Conservation (phyloP, 2,888 invertebrate genomes). For the Diarsia rubi region DNA sequence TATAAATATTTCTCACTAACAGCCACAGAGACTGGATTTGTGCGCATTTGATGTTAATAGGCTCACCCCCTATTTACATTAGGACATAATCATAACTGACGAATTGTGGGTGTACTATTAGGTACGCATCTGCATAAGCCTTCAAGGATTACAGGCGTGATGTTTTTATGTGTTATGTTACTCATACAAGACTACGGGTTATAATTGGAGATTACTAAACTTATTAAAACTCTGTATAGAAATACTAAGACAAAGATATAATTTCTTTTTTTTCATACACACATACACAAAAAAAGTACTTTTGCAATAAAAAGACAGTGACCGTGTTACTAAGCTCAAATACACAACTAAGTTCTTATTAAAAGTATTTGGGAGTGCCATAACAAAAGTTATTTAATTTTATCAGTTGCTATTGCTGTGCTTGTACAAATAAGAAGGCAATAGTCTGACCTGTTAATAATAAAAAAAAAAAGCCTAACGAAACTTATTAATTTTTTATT, state of each 20-base stretch:
- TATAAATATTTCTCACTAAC: no score
- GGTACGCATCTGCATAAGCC: no score
- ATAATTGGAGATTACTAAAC: not conserved
- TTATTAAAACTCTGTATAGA: not conserved
- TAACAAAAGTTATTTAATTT: slow-evolving; percentile 62
- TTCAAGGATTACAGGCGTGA: no score
- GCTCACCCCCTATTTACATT: no score
- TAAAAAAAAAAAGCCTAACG: slow-evolving; percentile 50
- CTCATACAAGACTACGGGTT: not conserved
- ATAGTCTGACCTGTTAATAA: slow-evolving; percentile 36
- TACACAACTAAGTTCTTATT: slow-evolving; percentile 46
- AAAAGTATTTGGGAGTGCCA: slow-evolving; percentile 42
- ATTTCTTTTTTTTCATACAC: not conserved
- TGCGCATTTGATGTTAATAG: no score
- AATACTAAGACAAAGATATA: not conserved
- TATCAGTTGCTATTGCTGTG: slow-evolving; percentile 26
- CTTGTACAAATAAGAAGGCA: slow-evolving; percentile 36
- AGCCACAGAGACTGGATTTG: no score
- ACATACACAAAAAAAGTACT: slow-evolving; percentile 17
- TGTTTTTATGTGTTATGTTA: no score
- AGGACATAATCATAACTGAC: no score
- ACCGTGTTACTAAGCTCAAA: slow-evolving; percentile 33
- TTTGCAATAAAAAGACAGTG: slow-evolving; percentile 44
- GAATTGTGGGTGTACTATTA: no score
- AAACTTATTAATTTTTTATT: slow-evolving; percentile 22